Evolutionary conservation across 2,113 vertebrate species (phyloP).

Genomic region (Clarias gariepinus): DNA sequence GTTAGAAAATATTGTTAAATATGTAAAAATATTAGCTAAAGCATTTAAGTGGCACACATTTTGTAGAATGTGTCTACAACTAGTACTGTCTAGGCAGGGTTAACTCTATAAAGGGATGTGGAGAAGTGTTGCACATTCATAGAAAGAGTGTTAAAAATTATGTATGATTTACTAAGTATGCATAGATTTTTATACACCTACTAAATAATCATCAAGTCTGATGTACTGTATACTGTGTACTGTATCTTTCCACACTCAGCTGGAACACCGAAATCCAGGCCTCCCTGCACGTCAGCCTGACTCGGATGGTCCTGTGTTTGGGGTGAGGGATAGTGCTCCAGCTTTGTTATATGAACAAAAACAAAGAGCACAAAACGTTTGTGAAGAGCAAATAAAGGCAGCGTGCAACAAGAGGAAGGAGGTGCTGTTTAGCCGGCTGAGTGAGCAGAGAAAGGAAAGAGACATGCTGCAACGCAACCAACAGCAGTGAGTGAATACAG

Average conservation of each 20-base stretch:
- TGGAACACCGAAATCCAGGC: constrained; percentile 57
- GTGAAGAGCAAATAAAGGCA: constrained; percentile 66
- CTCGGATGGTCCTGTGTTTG: constrained; percentile 62
- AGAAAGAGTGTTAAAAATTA: not conserved
- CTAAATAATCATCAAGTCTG: not conserved
- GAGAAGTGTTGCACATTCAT: not conserved
- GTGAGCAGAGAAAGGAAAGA: constrained; percentile 68
- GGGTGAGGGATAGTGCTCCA: constrained; percentile 54
- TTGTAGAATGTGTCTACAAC: not conserved
- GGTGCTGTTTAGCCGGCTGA: constrained; percentile 60
- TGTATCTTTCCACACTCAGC: constrained; percentile 32
- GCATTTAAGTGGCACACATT: not conserved
- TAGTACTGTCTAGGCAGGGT: not conserved
- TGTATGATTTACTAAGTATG: not conserved
- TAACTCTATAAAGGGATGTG: not conserved
- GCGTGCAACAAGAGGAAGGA: constrained; percentile 62
- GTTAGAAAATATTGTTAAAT: not conserved
- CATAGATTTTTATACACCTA: not conserved
- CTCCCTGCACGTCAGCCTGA: constrained; percentile 61
- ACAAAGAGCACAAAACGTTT: constrained; percentile 64
- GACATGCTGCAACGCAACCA: constrained; percentile 70
- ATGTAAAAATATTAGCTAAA: not conserved
- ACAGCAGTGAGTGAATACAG: constrained; percentile 67
- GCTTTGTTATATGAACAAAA: constrained; percentile 53
- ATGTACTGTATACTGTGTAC: not conserved